Evolutionary conservation across 2,888 invertebrate genomes (phyloP).

Genomic region (Antheraea yamamai): DNA sequence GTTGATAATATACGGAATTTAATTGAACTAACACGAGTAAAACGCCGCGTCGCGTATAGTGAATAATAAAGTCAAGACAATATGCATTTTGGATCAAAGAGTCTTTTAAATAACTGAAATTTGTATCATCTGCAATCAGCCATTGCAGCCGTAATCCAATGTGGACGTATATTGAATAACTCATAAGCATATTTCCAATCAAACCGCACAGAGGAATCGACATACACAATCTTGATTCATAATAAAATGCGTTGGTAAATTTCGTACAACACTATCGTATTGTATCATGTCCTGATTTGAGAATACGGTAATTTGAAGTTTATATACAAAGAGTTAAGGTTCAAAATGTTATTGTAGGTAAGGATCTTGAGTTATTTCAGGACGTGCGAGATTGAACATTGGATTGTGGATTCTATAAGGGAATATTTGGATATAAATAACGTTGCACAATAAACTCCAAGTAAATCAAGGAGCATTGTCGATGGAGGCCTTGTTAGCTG

Average conservation of each 20-base stretch:
- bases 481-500: conserved; percentile 72
- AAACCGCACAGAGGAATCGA: conserved; percentile 65
- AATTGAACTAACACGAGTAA: too few species aligned
- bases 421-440: conserved; percentile 65
- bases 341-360: conserved; percentile 20
- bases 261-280: conserved; percentile 32
- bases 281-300: not conserved
- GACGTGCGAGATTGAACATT: conserved; percentile 47
- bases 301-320: conserved; percentile 27
- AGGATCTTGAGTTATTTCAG: conserved; percentile 28
- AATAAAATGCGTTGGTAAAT: conserved; percentile 75
- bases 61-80: not conserved
- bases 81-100: not conserved
- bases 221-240: conserved; percentile 67
- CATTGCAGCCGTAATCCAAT: conserved; percentile 63
- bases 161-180: conserved; percentile 48
- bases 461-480: conserved; percentile 80
- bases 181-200: conserved; percentile 78
- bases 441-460: conserved; percentile 77
- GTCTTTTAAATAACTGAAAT: not conserved
- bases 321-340: not conserved
- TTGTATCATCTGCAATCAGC: conserved; percentile 53
- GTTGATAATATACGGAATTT: not conserved
- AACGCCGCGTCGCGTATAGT: too few species aligned
- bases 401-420: conserved; percentile 49